Base-by-base conservation (phyloP, 2,113 vertebrate genomes). In the Perca flavescens region DNA sequence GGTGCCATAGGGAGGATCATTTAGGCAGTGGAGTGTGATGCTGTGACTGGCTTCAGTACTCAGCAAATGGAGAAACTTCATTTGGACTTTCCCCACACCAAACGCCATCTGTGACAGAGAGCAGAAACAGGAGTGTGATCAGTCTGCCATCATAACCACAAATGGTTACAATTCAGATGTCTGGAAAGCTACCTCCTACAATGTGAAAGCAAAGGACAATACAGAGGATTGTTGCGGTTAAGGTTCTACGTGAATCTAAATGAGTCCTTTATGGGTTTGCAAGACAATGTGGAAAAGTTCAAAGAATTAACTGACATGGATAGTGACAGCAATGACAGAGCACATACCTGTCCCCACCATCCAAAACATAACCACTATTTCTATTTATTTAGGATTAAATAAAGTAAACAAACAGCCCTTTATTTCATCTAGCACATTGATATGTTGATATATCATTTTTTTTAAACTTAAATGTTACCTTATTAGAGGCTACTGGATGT, bases 41-140 rank as follows among this genome's bases (percentile, higher is more conserved):
- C 90, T 94, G 43, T 99, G 99, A 71, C 93, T 96, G 85, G 97
- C 98, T 91, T 97, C 96, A n/a, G 94, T 94, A 90, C 98, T 99
- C 94, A 99, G 91, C 75, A 99, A 95, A 89, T 99, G 98, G 90
- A 99, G 96, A 89, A 99, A 99, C 91, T 99, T 99, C 97, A 99
- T 99, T 94, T 99, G 98, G 79, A 99, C 98, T 93, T 97, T 98
- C 64, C 96, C 96, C 43, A 97, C 74, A 61, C 93, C 96, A 47
- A 99, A 99, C 82, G 93, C 95, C 96, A 98, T 91, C 98, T 99
- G 88, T 80, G 66, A 69, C 71, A 7, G 93, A 68, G 61, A 68
- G 58, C 25, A 76, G 19, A 57, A 56, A 14, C 11, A 21, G 25
- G 11, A 43, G 56, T 47, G 61, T 14, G 47, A 67, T 64, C 25